Evolutionary conservation across 1,140 invertebrate genomes (phyloP).

Genomic region (Drosophila micromelanica): DNA sequence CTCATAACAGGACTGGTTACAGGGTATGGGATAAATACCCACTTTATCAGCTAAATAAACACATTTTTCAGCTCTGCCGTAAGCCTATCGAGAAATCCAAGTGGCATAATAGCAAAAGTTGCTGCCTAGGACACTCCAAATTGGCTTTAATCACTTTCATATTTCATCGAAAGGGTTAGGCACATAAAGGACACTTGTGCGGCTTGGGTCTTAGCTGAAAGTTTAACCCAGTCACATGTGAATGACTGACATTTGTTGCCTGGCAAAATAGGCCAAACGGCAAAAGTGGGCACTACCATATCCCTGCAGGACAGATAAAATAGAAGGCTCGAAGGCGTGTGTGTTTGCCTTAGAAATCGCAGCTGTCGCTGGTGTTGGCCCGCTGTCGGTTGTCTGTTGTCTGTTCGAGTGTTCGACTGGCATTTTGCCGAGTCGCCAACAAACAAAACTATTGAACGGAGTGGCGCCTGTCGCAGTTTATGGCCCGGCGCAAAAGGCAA

Average conservation of each 20-base stretch:
- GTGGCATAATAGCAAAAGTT: slow-evolving; percentile 16
- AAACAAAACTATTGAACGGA: slow-evolving; percentile 77
- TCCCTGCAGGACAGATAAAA: slow-evolving; percentile 42
- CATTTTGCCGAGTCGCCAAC: slow-evolving; percentile 77
- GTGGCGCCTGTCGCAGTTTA: slow-evolving; percentile 75
- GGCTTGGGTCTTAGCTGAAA: slow-evolving; percentile 12
- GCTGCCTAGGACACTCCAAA: slow-evolving; percentile 33
- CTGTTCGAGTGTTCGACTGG: slow-evolving; percentile 32
- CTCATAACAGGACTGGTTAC: neutral
- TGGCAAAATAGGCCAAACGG: slow-evolving; percentile 63
- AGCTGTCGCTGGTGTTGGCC: slow-evolving; percentile 49
- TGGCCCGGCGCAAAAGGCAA: slow-evolving; percentile 61
- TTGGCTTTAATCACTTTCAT: slow-evolving; percentile 50
- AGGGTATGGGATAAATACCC: neutral
- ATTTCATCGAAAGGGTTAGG: slow-evolving; percentile 35
- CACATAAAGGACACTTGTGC: slow-evolving; percentile 6
- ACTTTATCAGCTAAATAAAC: slow-evolving; percentile 6
- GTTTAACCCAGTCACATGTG: slow-evolving; percentile 59
- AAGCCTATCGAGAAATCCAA: neutral
- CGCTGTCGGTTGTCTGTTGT: neutral
- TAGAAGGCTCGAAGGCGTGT: too few relatives aligned
- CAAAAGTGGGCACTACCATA: slow-evolving; percentile 50
- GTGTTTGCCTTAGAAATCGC: slow-evolving; percentile 21
- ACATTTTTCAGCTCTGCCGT: neutral
- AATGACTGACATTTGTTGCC: slow-evolving; percentile 59